Base-by-base conservation (phyloP, 2,797 vertebrate species). In the Acanthiza pusilla region DNA sequence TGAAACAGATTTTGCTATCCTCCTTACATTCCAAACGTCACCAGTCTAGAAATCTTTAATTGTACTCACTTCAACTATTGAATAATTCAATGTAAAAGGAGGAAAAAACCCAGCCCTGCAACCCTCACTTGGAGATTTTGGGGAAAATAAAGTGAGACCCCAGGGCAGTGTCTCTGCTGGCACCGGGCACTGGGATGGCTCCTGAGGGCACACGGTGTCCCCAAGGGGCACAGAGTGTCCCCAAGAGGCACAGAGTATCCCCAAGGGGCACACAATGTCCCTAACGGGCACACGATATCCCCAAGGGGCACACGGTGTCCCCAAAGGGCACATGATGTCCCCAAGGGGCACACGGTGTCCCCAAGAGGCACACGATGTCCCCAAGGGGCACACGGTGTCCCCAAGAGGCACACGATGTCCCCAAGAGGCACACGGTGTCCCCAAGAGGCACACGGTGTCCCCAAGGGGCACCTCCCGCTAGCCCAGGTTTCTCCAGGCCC, bases 1-100 rank as follows among this genome's bases (percentile, higher is more conserved):
- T 79, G 83, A 88, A 97, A 96, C 84, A 88, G 91, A 93, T 96
- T 96, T 93, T 73, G 63, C 90, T 71, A 85, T 88, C 78, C 65
- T 89, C 92, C 88, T 87, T 93, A 54, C 75, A 93, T 85, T 92
- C 78, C 72, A 71, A 79, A 92, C 16, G 1, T 67, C 80, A 78
- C 67, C 63, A 83, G 53, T 32, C 92, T 85, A 94, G 66, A 92
- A 87, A 93, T 86, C 92, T 96, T 91, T 81, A 95, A 95, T 95
- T 96, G 87, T 93, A 48, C 89, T 75, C 91, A 77, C 87, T 96
- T 92, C 54, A 70, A 7, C 63, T 47, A 79, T 43, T 89, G 76
- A 74, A 87, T 93, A 94, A 92, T 94, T 95, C 85, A 93, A 86
- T 66, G 67, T 54, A 55, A 90, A 88, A 76, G 55, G 65, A 61